Evolutionary conservation across 2,113 vertebrate genomes (phyloP).

Genomic region (Neodontobutis hainanensis): DNA sequence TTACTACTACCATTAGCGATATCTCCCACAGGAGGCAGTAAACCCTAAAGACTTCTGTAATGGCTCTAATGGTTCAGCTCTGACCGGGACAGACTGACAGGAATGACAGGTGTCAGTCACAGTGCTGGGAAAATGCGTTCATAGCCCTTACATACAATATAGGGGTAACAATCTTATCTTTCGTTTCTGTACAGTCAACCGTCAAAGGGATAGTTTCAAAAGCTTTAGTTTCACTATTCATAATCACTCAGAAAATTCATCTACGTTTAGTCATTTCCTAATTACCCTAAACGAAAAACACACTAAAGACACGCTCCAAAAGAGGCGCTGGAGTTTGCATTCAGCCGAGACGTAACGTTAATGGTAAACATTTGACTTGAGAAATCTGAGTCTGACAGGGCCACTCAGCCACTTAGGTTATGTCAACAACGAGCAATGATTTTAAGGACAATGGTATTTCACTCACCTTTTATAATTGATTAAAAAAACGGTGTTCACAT

Average conservation of each 20-base stretch:
- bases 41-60: slow-evolving; percentile 3
- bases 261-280: slow-evolving; percentile 28
- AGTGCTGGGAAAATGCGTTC: background rate
- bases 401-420: background rate
- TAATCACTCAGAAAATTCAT: slow-evolving; percentile 16
- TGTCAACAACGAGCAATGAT: slow-evolving; percentile 3
- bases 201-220: slow-evolving; percentile 22
- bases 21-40: slow-evolving; percentile 4
- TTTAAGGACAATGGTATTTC: background rate
- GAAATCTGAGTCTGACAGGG: background rate
- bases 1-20: slow-evolving; percentile 28
- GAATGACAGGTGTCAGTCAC: slow-evolving; percentile 66
- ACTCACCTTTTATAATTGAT: slow-evolving; percentile 74
- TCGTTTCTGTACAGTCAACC: slow-evolving; percentile 43
- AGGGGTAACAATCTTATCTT: slow-evolving; percentile 14
- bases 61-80: slow-evolving; percentile 8
- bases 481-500: slow-evolving; percentile 78
- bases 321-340: slow-evolving; percentile 3
- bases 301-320: slow-evolving; percentile 3
- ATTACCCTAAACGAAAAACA: slow-evolving; percentile 26
- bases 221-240: slow-evolving; percentile 15
- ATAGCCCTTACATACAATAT: background rate
- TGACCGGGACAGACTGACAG: background rate
- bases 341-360: slow-evolving; percentile 8
- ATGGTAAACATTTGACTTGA: slow-evolving; percentile 16